Percentiles rank a stretch among this genome's conserved stretches.
phyloP scores from a whole-genome alignment of 2,888 invertebrate genomes.

The Ophioninae sp. region DNA sequence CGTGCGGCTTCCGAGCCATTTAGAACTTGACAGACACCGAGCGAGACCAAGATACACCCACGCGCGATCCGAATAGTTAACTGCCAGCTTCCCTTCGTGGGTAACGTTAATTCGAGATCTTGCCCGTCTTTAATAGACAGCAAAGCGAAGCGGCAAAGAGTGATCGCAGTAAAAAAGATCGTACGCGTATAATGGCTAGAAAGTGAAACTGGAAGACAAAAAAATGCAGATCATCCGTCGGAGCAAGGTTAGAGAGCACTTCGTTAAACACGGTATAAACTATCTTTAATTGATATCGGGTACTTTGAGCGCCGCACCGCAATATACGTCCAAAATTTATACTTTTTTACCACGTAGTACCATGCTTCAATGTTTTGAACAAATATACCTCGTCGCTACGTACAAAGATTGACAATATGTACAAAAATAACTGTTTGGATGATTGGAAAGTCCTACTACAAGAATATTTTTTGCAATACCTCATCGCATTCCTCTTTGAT shows the following conservation, averaged over 20 bases:
- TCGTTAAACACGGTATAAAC: neutral
- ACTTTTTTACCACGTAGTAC: neutral
- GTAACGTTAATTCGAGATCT: conserved; percentile 63
- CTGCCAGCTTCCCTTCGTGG: conserved; percentile 65
- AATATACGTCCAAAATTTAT: neutral
- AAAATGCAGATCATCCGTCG: neutral
- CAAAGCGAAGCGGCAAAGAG: conserved; percentile 30
- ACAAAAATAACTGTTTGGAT: no score
- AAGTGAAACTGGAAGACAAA: conserved; percentile 56
- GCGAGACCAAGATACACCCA: conserved; percentile 64
- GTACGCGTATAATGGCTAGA: conserved; percentile 32
- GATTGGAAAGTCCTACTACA: no score
- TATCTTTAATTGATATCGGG: neutral
- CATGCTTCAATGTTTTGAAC: neutral
- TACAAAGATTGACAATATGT: no score
- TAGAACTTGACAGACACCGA: conserved; percentile 69
- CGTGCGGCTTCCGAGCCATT: conserved; percentile 73
- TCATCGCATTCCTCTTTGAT: no score
- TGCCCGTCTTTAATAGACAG: conserved; percentile 47
- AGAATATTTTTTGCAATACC: no score
- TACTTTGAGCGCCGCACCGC: neutral
- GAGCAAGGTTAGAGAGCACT: conserved; percentile 15
- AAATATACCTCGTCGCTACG: no score
- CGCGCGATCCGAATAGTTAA: conserved; percentile 75
- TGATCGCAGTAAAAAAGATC: conserved; percentile 8